A percentile compares a stretch with the other conserved stretches of the same genome.
Evolutionary conservation across 2,113 vertebrate species (phyloP).

Genomic region (Galeopterus variegatus): DNA sequence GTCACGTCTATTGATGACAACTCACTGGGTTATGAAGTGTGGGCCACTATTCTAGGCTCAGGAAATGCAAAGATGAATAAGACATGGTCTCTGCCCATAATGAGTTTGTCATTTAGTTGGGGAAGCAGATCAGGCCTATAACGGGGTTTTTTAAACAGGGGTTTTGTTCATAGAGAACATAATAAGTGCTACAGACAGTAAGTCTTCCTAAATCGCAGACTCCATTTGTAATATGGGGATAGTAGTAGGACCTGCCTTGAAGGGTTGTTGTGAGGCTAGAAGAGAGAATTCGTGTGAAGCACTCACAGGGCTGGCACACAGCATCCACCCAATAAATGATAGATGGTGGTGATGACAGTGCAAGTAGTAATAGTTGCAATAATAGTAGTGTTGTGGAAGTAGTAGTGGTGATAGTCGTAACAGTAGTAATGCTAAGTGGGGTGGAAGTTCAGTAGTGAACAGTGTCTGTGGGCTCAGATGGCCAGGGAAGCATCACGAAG

Average conservation of each 20-base stretch:
- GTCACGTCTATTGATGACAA: background rate
- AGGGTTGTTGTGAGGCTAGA: background rate
- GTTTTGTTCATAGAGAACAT: background rate
- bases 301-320: background rate
- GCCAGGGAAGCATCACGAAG: background rate
- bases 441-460: background rate
- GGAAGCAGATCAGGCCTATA: background rate
- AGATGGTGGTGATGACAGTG: no score
- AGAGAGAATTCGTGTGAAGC: background rate
- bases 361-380: no score
- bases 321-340: fast-evolving
- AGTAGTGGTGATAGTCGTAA: background rate
- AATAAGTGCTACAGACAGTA: background rate
- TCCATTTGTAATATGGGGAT: background rate
- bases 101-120: background rate
- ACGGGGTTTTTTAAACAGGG: background rate
- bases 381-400: background rate
- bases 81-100: background rate
- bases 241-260: background rate
- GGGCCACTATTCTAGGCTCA: background rate
- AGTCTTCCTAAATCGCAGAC: background rate
- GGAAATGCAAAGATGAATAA: background rate
- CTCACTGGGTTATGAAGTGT: background rate
- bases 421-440: background rate
- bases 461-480: background rate